Conservation (phyloP, 2,113 vertebrate species). For the Peromyscus maniculatus region DNA sequence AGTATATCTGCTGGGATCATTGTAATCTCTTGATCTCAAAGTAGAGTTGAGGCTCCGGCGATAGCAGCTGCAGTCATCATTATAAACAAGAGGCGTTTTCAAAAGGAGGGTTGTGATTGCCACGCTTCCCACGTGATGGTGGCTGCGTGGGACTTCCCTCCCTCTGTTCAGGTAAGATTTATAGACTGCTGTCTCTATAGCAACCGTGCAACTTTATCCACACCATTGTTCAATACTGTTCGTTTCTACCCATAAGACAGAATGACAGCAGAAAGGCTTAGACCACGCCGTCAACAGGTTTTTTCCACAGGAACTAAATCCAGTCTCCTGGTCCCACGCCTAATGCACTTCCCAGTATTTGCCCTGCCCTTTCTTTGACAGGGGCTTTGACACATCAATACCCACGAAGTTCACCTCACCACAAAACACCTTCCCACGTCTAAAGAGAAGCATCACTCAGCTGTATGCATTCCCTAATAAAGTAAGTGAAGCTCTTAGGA, state of each 20-base stretch:
- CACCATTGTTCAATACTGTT: background rate
- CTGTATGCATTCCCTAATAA: background rate
- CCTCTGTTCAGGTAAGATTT: background rate
- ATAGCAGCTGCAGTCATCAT: background rate
- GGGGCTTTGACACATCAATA: background rate
- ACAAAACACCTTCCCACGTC: background rate
- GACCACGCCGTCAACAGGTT: background rate
- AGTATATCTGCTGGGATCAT: background rate
- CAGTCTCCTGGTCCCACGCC: background rate
- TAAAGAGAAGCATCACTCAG: background rate
- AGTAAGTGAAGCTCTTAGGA: background rate
- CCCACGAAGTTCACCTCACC: background rate
- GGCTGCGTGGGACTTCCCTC: background rate
- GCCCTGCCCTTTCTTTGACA: background rate
- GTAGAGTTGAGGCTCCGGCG: background rate
- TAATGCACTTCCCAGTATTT: background rate
- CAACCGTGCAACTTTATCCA: background rate
- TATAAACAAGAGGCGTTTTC: background rate
- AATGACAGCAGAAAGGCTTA: background rate
- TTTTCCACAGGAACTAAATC: background rate
- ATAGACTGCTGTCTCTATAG: background rate
- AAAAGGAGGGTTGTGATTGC: background rate
- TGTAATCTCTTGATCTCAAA: slow-evolving; percentile 20
- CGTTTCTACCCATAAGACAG: background rate
- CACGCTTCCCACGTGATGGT: background rate